Base-by-base conservation (phyloP, 2,888 invertebrate genomes). In the Megalurothrips usitatus region DNA sequence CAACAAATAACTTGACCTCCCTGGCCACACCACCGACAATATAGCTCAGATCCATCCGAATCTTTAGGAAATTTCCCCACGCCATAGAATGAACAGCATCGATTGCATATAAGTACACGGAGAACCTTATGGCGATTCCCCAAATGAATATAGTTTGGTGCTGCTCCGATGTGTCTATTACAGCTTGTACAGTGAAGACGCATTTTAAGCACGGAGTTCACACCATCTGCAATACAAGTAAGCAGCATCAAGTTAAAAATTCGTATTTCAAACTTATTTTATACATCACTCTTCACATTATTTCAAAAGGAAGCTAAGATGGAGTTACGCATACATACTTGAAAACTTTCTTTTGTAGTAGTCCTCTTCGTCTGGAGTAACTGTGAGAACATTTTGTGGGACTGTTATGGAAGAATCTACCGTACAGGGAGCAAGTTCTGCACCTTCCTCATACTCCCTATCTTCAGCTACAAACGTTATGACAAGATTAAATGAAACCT, bases 391-490 rank as follows among this genome's bases (percentile, higher is more conserved):
- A 75, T 75, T 12, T 23, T 75, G 26, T 9, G n/a, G 0, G 10
- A 75, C 68, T 26, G 68, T 75, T 12, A 75, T 26, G 1, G 68
- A 75, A 23, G 68, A 26, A 26, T 75, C 68, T 26, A 1, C 23
- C 23, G 8, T 23, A 26, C 23, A 75, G 3, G 26, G 26, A 12
- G 68, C 68, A 9, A 75, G 26, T 23, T 26, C 68, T 26, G 68
- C 68, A 75, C 68, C 68, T 26, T 75, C 68, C 68, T 75, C 68
- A 75, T 75, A 75, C 68, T 75, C 23, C 68, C 68, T 26, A 8
- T 75, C 68, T 12, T 75, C 68, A 23, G 12, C 68, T 75, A 26
- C 23, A 75, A 26, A 1, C 11, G 26, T 58, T 8, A 58, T 58
- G 34, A 43, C 34, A 10, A 12, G 17, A 2, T 58, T 58, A 14